Conservation (phyloP, 2,797 vertebrate species). For the Bucorvus abyssinicus region DNA sequence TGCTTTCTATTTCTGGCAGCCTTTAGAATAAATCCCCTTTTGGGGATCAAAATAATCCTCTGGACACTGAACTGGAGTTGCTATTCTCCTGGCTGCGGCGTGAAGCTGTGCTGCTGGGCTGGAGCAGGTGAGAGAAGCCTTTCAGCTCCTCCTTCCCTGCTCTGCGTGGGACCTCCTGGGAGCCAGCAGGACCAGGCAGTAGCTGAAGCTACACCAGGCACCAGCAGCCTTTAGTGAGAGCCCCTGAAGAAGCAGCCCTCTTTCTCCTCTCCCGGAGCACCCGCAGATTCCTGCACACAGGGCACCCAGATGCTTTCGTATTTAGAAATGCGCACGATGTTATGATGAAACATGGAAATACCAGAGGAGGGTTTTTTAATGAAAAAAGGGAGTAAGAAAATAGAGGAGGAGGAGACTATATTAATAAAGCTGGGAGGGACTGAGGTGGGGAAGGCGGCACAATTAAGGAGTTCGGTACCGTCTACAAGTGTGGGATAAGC, state of each 20-base stretch:
- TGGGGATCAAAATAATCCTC: background rate
- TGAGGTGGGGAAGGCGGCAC: background rate
- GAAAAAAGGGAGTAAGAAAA: background rate
- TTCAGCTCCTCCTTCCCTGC: background rate
- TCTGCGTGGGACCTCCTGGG: background rate
- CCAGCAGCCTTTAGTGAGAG: background rate
- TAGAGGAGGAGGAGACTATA: background rate
- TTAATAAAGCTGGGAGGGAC: background rate
- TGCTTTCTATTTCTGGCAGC: background rate
- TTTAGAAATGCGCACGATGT: background rate
- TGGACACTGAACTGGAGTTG: fast-evolving
- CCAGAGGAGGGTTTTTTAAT: background rate
- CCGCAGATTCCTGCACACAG: background rate
- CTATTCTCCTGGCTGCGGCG: fast-evolving
- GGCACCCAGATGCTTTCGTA: background rate
- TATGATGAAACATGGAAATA: background rate
- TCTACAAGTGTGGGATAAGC: background rate
- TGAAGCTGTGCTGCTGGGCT: fast-evolving
- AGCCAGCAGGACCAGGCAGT: background rate
- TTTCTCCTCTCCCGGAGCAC: background rate
- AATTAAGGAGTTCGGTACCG: background rate
- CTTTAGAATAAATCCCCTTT: background rate
- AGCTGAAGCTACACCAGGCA: background rate
- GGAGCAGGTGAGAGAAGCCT: background rate
- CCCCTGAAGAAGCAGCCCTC: fast-evolving